phyloP scores from a whole-genome alignment of 2,113 vertebrate genomes.

The Sorex araneus region DNA sequence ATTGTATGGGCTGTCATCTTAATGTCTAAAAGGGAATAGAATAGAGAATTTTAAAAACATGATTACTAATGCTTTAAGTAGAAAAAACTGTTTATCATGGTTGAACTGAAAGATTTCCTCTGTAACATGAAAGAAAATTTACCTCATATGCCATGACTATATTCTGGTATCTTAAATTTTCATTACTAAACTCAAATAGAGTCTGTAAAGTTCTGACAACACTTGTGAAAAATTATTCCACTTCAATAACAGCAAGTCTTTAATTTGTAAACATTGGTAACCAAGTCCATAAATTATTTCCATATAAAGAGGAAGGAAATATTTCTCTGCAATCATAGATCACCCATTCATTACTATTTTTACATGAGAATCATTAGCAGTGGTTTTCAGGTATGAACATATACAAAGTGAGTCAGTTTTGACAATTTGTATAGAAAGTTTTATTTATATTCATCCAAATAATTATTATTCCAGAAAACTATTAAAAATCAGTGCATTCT shows the following conservation, averaged over 20 bases:
- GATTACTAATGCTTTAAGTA: conserved; percentile 2
- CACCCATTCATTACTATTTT: background rate
- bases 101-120: background rate
- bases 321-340: background rate
- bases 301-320: conserved; percentile 7
- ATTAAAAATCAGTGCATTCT: background rate
- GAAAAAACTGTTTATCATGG: background rate
- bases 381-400: background rate
- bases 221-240: background rate
- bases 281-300: background rate
- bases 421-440: background rate
- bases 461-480: conserved; percentile 1
- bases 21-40: background rate
- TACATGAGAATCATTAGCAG: background rate
- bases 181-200: background rate
- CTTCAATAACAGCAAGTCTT: conserved; percentile 17
- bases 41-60: background rate
- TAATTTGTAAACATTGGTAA: conserved; percentile 24
- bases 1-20: background rate
- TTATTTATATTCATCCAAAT: background rate
- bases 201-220: background rate
- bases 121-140: background rate
- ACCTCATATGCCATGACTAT: background rate
- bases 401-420: background rate
- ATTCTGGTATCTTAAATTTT: background rate